A percentile compares a stretch with the other conserved stretches of the same genome.
These are phyloP conservation scores for Microchirus variegatus DNA, from an alignment of 2,797 vertebrate genomes.

Conservation along the genomic window DNA sequence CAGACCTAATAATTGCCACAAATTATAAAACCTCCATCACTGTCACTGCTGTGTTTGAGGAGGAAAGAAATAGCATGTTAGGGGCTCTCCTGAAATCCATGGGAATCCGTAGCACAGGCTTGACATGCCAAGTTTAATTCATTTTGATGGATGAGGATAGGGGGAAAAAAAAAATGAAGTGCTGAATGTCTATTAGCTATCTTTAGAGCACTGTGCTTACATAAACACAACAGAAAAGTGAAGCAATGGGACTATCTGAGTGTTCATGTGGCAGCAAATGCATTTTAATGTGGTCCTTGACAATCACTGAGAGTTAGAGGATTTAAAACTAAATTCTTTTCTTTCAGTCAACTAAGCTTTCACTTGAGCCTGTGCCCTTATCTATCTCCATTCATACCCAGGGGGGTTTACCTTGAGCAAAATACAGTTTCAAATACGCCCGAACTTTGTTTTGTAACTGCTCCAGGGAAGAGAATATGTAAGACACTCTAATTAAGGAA, in stretches of 20 bases:
- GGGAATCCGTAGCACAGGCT: constrained; percentile 65
- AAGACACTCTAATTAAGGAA: constrained; percentile 4
- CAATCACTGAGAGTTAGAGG: constrained; percentile 43
- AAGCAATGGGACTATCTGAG: constrained; percentile 63
- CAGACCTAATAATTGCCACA: constrained; percentile 77
- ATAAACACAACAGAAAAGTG: constrained; percentile 67
- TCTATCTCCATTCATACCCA: constrained; percentile 38
- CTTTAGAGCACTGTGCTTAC: constrained; percentile 74
- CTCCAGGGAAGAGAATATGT: not conserved
- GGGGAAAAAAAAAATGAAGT: constrained; percentile 66
- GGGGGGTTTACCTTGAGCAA: too few relatives aligned
- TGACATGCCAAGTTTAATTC: constrained; percentile 80
- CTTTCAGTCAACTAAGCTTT: constrained; percentile 59
- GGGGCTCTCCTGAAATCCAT: constrained; percentile 72
- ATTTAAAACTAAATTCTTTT: constrained; percentile 53
- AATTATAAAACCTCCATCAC: constrained; percentile 78
- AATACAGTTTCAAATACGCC: constrained; percentile 26
- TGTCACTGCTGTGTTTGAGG: constrained; percentile 70
- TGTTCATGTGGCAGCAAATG: constrained; percentile 58
- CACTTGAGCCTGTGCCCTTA: constrained; percentile 43
- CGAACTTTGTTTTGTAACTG: constrained; percentile 19
- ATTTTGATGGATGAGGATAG: constrained; percentile 80
- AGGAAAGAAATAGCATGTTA: constrained; percentile 48
- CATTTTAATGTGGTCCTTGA: constrained; percentile 59
- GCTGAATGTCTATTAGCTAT: constrained; percentile 75